A percentile compares a stretch with the other conserved stretches of the same genome.
These are phyloP conservation scores for Microtus richardsoni DNA, from an alignment of 2,113 vertebrate species.

Conservation along the genomic window DNA sequence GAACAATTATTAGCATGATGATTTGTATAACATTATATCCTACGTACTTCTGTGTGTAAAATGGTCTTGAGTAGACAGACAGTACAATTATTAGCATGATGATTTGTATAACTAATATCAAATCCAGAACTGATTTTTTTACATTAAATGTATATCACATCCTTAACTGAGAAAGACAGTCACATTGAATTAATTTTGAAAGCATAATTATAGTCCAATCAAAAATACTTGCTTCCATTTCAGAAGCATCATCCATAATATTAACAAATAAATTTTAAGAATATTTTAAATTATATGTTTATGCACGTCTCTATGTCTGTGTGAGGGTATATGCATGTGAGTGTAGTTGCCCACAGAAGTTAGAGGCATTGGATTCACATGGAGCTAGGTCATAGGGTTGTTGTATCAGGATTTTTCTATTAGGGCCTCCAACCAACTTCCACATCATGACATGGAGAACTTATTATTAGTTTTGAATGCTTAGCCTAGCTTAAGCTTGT, in stretches of 20 bases:
- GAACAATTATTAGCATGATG: background rate
- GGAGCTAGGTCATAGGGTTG: background rate
- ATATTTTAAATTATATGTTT: background rate
- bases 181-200: conserved; percentile 48
- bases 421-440: background rate
- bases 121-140: conserved; percentile 12
- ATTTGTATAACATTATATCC: conserved; percentile 14
- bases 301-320: background rate
- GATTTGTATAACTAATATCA: conserved; percentile 21
- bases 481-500: background rate
- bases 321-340: background rate
- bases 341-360: background rate
- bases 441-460: background rate
- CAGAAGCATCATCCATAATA: background rate
- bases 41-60: conserved; percentile 40
- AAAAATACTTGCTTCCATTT: conserved; percentile 52
- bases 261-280: background rate
- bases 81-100: background rate
- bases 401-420: background rate
- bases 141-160: background rate
- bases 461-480: background rate
- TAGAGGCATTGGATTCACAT: background rate
- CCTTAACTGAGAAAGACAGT: conserved; percentile 16
- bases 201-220: background rate
- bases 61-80: conserved; percentile 9